Percentiles rank a stretch among this genome's conserved stretches.
These are phyloP conservation scores for Hydrozoanthus gracilis DNA, from an alignment of 92 coral and sea anemone genomes.

Conservation along the genomic window DNA sequence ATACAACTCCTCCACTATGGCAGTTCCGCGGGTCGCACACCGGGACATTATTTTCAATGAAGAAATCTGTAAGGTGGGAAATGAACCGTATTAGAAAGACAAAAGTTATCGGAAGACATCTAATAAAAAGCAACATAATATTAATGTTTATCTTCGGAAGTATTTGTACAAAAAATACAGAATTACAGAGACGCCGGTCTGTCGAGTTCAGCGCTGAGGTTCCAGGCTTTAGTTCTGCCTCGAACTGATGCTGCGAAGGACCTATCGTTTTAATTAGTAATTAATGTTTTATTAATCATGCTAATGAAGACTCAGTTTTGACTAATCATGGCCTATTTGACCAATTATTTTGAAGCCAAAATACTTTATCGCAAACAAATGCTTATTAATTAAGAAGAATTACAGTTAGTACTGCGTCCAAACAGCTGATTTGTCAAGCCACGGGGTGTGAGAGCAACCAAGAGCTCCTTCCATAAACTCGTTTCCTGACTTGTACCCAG, in stretches of 20 bases:
- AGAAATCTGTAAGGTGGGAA: slow-evolving; percentile 32
- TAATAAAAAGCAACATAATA: slow-evolving; percentile 50
- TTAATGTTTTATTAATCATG: slow-evolving; percentile 99
- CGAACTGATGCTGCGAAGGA: slow-evolving; percentile 73
- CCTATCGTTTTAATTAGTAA: slow-evolving; percentile 96
- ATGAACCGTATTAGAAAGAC: slow-evolving; percentile 38
- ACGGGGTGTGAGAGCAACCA: slow-evolving; percentile 38
- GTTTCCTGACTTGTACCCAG: slow-evolving; percentile 31
- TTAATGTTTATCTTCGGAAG: slow-evolving; percentile 65
- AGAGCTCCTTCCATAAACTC: background rate
- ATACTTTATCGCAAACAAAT: slow-evolving; percentile 98
- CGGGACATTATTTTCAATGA: slow-evolving; percentile 48
- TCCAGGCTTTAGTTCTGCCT: slow-evolving; percentile 69
- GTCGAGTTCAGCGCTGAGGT: slow-evolving; percentile 60
- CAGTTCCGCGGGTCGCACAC: slow-evolving; percentile 28
- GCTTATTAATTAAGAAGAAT: slow-evolving; percentile 96
- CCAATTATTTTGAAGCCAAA: slow-evolving; percentile 98
- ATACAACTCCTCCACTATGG: slow-evolving; percentile 22
- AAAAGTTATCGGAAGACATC: slow-evolving; percentile 54
- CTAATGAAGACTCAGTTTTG: slow-evolving; percentile 94
- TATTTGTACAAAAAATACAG: slow-evolving; percentile 66
- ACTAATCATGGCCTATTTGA: slow-evolving; percentile 97
- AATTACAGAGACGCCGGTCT: slow-evolving; percentile 75
- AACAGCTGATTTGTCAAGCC: slow-evolving; percentile 57
- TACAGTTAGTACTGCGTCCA: slow-evolving; percentile 83